phyloP scores from a whole-genome alignment of 2,797 vertebrate species.

The Anableps anableps region DNA sequence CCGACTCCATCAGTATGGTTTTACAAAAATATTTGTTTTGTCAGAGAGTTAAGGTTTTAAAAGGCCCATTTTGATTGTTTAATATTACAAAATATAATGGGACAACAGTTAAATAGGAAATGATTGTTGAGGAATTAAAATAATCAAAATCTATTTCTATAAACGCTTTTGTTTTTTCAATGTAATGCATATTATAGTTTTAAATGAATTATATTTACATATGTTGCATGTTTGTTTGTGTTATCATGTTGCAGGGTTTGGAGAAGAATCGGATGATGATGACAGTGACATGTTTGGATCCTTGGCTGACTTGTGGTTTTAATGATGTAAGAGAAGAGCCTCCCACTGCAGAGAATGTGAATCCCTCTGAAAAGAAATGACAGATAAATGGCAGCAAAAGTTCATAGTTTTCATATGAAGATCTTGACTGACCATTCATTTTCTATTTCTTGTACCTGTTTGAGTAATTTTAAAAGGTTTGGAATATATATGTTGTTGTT shows the following conservation, averaged over 20 bases:
- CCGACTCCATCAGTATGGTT: background rate
- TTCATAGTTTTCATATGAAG: background rate
- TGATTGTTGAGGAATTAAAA: background rate
- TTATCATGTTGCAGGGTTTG: slow-evolving; percentile 14
- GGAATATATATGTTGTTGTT: slow-evolving; percentile 3
- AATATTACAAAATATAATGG: background rate
- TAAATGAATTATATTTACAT: background rate
- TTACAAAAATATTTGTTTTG: background rate
- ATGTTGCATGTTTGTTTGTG: background rate
- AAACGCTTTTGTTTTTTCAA: background rate
- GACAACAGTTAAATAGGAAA: background rate
- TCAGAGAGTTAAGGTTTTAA: background rate
- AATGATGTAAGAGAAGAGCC: slow-evolving; percentile 14
- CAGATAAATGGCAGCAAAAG: slow-evolving; percentile 15
- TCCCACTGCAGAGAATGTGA: background rate
- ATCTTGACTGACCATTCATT: background rate
- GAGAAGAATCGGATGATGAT: slow-evolving; percentile 12
- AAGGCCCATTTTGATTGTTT: background rate
- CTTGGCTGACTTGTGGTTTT: slow-evolving; percentile 13
- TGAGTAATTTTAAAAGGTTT: background rate
- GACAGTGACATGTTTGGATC: background rate
- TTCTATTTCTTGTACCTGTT: background rate
- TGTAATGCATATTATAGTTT: background rate
- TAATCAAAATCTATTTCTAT: background rate
- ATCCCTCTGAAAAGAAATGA: slow-evolving; percentile 14